These are phyloP conservation scores for Vanessa atalanta DNA, from an alignment of 1,140 invertebrate species.

Conservation along the genomic window DNA sequence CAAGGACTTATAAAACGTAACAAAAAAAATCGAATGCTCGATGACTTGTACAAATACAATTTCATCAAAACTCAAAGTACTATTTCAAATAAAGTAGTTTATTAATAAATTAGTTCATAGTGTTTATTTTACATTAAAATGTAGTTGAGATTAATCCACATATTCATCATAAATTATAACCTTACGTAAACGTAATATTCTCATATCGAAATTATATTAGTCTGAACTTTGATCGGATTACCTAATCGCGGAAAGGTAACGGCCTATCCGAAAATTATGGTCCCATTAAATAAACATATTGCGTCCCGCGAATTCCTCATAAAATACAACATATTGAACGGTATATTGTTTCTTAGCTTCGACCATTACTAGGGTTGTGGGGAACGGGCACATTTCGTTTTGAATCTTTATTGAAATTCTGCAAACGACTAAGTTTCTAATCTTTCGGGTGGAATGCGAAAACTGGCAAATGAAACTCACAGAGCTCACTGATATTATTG, in stretches of 20 bases:
- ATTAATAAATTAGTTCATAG: no score
- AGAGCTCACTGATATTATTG: slow-evolving; percentile 31
- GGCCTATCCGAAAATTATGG: slow-evolving; percentile 52
- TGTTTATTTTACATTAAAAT: no score
- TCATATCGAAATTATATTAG: slow-evolving; percentile 19
- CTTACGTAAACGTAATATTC: slow-evolving; percentile 23
- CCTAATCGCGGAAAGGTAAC: slow-evolving; percentile 42
- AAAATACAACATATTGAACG: slow-evolving; percentile 62
- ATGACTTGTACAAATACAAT: neutral
- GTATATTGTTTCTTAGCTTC: slow-evolving; percentile 53
- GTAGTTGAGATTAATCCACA: no score
- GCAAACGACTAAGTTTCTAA: slow-evolving; percentile 57
- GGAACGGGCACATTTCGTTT: slow-evolving; percentile 62
- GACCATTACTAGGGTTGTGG: slow-evolving; percentile 37
- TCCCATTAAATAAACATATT: slow-evolving; percentile 66
- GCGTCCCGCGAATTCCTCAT: slow-evolving; percentile 63
- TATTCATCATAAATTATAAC: slow-evolving; percentile 11
- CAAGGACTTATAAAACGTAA: neutral
- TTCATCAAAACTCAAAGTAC: no score
- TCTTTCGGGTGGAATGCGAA: slow-evolving; percentile 46
- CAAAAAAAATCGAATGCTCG: slow-evolving; percentile 29
- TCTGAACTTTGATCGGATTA: slow-evolving; percentile 27
- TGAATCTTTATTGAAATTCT: slow-evolving; percentile 75
- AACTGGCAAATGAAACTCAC: slow-evolving; percentile 39
- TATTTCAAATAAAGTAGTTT: no score